Base-by-base conservation (phyloP, 2,888 invertebrate genomes). In the Aleiodes testaceus region DNA sequence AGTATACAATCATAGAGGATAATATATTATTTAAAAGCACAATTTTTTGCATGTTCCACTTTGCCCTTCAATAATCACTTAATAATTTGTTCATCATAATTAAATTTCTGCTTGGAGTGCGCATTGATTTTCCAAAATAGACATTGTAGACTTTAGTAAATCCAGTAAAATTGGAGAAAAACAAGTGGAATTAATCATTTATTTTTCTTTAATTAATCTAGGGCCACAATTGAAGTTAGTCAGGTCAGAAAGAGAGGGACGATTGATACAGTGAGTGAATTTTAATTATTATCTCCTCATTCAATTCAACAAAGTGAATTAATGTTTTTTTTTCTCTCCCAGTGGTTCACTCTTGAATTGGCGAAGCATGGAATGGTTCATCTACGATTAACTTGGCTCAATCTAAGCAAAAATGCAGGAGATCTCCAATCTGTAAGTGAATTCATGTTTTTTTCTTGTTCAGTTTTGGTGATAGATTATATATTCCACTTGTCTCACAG, bases 271-370 rank as follows among this genome's bases (percentile, higher is more conserved):
- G 94, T 94, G 87, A 90, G 91, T 88, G 65, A 22, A n/a, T 49
- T 3, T 67, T 72, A 20, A 65, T 67, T 9, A 16, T 14, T 9
- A 72, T 83, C 81, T 76, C 63, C 59, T 61, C 72, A 6, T 20
- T n/a, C 7, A 20, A 1, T 53, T 53, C 6, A 53, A 66, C 18
- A 53, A 14, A 36, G 20, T 20, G 55, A 47, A 64, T 50, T 36
- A 36, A 42, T 61, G 14, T 72, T 55, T 44, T 52, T 42, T 59
- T 61, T 66, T 75, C 69, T 77, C 77, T 87, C 87, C 47, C 87
- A 98, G 97, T 98, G 99, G 98, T 91, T 97, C 77, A 95, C 96
- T 0, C 89, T 99, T 78, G 97, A 98, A 87, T 95, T 97, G 88
- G 97, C 97, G 7, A 97, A 97, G 87, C 96, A 97, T 83, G 99